Evolutionary conservation across 2,888 invertebrate species (phyloP).

Genomic region (Alitta virens): DNA sequence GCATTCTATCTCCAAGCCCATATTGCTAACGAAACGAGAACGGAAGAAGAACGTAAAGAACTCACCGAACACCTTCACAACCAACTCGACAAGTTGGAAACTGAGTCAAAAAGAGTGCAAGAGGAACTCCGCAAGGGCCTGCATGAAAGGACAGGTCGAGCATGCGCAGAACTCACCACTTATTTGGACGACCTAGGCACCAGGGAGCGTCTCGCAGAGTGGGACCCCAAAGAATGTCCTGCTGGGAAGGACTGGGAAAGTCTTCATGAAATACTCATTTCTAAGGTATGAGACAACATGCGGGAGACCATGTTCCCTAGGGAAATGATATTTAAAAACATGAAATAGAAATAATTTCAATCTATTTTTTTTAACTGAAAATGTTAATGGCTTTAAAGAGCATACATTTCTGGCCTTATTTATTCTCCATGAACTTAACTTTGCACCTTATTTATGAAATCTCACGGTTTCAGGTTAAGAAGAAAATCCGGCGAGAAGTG

Average conservation of each 20-base stretch:
- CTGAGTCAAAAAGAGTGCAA: constrained; percentile 10
- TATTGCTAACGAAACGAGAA: constrained; percentile 21
- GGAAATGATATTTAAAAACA: too few species aligned
- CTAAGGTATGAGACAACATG: neutral
- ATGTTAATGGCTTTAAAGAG: too few species aligned
- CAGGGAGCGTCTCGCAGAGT: constrained; percentile 15
- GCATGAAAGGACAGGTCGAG: constrained; percentile 4
- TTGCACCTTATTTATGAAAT: too few species aligned
- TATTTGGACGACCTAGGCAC: constrained; percentile 19
- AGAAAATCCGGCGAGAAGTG: constrained; percentile 36
- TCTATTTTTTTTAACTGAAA: too few species aligned
- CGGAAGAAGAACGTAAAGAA: constrained; percentile 19
- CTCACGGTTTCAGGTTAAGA: constrained; percentile 27
- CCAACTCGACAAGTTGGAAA: constrained; percentile 20
- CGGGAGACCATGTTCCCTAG: too few species aligned
- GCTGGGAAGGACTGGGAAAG: constrained; percentile 23
- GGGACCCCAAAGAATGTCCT: constrained; percentile 22
- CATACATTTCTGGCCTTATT: too few species aligned
- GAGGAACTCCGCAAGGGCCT: constrained; percentile 10
- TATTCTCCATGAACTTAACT: too few species aligned
- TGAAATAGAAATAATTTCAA: too few species aligned
- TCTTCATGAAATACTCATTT: constrained; percentile 16
- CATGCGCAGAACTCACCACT: constrained; percentile 18
- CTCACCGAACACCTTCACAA: constrained; percentile 19
- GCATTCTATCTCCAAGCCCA: constrained; percentile 23